A percentile compares a stretch with the other conserved stretches of the same genome.
phyloP scores from a whole-genome alignment of 2,113 vertebrate species.

The Tapirus terrestris region DNA sequence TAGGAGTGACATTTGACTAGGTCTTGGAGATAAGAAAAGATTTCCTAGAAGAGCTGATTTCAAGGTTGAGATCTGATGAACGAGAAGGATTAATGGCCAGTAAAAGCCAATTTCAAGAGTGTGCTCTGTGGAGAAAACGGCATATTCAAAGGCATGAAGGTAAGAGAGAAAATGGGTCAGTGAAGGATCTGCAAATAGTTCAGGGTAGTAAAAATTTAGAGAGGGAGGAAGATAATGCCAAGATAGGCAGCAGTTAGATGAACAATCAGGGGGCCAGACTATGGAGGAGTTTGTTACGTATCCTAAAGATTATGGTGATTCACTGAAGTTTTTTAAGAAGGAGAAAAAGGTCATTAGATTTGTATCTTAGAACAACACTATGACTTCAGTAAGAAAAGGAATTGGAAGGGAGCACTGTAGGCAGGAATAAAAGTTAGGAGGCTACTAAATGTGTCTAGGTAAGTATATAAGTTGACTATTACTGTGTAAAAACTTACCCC shows the following conservation, averaged over 20 bases:
- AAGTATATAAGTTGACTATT: background rate
- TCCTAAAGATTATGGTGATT: background rate
- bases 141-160: background rate
- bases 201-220: background rate
- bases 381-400: background rate
- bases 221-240: background rate
- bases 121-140: background rate
- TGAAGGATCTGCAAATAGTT: background rate
- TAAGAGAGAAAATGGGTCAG: background rate
- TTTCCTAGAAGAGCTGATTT: background rate
- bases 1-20: background rate
- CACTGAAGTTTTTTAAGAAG: background rate
- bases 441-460: background rate
- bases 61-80: background rate
- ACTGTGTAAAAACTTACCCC: background rate
- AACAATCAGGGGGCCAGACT: background rate
- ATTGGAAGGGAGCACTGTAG: background rate
- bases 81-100: background rate
- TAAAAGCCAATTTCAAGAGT: background rate
- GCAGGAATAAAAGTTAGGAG: background rate
- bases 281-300: background rate
- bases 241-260: background rate
- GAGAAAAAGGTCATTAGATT: background rate
- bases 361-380: background rate
- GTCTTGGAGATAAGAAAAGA: background rate